Conservation (phyloP, 2,113 vertebrate genomes). For the Sula dactylatra region DNA sequence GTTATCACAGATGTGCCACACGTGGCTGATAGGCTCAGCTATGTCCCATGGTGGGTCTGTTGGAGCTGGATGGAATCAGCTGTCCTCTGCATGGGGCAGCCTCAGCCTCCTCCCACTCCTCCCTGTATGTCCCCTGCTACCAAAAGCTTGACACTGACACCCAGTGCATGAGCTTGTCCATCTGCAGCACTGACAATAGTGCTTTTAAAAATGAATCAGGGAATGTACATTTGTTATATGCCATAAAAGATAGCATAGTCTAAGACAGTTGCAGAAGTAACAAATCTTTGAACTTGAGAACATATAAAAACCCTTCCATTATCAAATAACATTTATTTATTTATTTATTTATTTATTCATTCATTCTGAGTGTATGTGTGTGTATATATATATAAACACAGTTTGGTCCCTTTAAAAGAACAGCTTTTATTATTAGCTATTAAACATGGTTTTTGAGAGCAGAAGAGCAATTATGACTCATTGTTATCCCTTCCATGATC, state of each 20-base stretch:
- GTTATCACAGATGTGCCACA: background rate
- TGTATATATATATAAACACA: background rate
- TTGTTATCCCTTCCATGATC: background rate
- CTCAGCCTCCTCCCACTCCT: background rate
- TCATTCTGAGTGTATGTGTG: background rate
- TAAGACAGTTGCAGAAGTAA: background rate
- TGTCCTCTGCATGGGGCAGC: fast-evolving
- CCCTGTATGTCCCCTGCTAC: background rate
- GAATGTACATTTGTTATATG: background rate
- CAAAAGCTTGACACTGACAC: background rate
- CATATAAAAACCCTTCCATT: background rate
- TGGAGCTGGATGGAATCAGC: background rate
- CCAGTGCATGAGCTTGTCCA: background rate
- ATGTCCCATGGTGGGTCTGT: background rate
- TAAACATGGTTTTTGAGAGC: background rate
- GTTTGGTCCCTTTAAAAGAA: background rate
- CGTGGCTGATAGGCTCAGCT: background rate
- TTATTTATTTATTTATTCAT: background rate
- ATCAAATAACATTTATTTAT: background rate
- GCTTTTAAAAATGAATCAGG: background rate
- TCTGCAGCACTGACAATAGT: background rate
- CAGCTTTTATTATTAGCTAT: background rate
- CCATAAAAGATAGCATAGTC: background rate
- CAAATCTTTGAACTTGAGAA: background rate
- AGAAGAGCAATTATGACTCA: background rate